Evolutionary conservation across 2,888 invertebrate species (phyloP).

Genomic region (Heliconius aoede): DNA sequence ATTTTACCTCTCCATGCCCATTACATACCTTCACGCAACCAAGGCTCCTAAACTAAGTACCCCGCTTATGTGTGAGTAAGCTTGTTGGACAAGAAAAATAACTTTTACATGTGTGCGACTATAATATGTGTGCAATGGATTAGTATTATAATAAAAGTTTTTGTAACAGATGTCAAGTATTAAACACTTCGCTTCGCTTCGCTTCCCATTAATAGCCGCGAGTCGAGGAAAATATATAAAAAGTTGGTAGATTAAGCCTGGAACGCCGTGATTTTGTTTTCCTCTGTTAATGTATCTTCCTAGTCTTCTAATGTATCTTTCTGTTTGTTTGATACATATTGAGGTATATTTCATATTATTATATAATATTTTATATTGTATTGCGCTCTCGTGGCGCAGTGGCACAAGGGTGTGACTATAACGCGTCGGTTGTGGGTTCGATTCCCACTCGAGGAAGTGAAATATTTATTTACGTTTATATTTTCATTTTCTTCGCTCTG

Average conservation of each 20-base stretch:
- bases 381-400: no score
- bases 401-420: no score
- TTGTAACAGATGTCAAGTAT: conserved; percentile 84
- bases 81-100: conserved; percentile 55
- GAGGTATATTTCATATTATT: conserved; percentile 15
- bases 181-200: conserved; percentile 68
- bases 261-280: conserved; percentile 60
- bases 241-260: conserved; percentile 77
- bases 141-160: conserved; percentile 84
- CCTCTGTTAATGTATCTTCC: conserved; percentile 46
- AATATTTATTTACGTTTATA: no score
- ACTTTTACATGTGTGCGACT: conserved; percentile 54
- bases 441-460: no score
- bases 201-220: conserved; percentile 76
- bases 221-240: conserved; percentile 80
- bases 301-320: conserved; percentile 23
- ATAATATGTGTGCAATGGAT: conserved; percentile 77
- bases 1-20: conserved; percentile 43
- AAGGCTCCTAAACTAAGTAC: conserved; percentile 79
- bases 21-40: conserved; percentile 63
- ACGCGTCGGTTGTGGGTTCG: no score
- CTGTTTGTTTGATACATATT: conserved; percentile 37
- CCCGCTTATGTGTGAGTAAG: conserved; percentile 66
- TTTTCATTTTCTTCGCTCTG: no score
- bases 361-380: background rate